These are phyloP conservation scores for Hylaeus anthracinus DNA, from an alignment of 1,140 invertebrate species.

Conservation along the genomic window DNA sequence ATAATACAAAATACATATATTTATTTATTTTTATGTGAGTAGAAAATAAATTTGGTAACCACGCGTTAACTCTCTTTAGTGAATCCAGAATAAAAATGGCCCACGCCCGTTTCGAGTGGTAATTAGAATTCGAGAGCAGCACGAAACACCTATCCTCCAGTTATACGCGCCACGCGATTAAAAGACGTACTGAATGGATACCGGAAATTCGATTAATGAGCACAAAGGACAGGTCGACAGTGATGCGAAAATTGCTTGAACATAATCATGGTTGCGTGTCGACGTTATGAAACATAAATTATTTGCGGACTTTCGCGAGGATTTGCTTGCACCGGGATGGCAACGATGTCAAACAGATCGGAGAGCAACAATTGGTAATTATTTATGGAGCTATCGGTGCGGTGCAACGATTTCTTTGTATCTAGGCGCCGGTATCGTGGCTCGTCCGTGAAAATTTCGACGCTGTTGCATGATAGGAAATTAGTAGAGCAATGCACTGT, in stretches of 20 bases:
- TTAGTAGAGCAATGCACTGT: no score
- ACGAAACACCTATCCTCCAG: not conserved
- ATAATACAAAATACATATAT: no score
- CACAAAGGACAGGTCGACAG: conserved; percentile 7
- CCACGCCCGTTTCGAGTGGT: not conserved
- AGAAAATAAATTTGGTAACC: no score
- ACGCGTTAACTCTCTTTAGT: no score
- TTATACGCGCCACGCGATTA: not conserved
- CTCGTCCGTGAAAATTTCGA: no score
- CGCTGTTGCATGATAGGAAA: no score
- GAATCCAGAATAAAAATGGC: not conserved
- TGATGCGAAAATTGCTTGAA: conserved; percentile 15
- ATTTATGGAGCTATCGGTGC: not conserved
- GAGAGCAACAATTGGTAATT: conserved; percentile 8
- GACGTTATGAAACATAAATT: conserved; percentile 1
- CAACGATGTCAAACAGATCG: conserved; percentile 19
- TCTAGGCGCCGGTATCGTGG: no score
- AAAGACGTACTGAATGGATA: conserved; percentile 4
- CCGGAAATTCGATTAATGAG: conserved; percentile 29
- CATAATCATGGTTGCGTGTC: conserved; percentile 1
- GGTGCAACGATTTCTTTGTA: not conserved
- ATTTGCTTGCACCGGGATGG: no score
- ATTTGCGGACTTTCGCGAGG: conserved; percentile 18
- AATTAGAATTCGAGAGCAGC: not conserved
- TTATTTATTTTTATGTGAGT: no score